A percentile compares a stretch with the other conserved stretches of the same genome.
phyloP scores from a whole-genome alignment of 2,113 vertebrate genomes.

The Microtus ochrogaster region DNA sequence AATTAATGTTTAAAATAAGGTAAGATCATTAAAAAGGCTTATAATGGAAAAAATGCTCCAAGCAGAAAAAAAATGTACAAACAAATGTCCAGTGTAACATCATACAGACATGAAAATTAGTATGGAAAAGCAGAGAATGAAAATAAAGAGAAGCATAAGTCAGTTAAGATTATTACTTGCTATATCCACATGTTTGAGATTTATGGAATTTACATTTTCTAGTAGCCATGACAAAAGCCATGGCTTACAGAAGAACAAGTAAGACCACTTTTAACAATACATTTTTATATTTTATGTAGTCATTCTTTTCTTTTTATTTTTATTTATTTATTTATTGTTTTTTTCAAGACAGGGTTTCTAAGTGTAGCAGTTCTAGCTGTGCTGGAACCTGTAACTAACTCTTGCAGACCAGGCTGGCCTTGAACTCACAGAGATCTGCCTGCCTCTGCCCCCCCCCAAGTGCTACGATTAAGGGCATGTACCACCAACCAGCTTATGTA shows the following conservation, averaged over 20 bases:
- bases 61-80: neutral
- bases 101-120: neutral
- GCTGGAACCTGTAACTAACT: no score
- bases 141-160: neutral
- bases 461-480: no score
- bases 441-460: no score
- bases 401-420: no score
- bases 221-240: neutral
- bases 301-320: no score
- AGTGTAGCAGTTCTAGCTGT: no score
- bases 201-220: neutral
- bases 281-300: neutral
- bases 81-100: neutral
- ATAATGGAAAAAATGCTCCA: neutral
- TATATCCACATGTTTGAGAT: neutral
- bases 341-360: no score
- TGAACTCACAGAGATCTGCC: no score
- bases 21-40: neutral
- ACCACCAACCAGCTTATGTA: neutral
- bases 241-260: neutral
- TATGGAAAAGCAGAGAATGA: neutral
- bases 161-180: neutral
- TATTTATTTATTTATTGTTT: no score
- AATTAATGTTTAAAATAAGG: accelerated
- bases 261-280: neutral